These are phyloP conservation scores for Eristalinus aeneus DNA, from an alignment of 2,888 invertebrate genomes.

Conservation along the genomic window DNA sequence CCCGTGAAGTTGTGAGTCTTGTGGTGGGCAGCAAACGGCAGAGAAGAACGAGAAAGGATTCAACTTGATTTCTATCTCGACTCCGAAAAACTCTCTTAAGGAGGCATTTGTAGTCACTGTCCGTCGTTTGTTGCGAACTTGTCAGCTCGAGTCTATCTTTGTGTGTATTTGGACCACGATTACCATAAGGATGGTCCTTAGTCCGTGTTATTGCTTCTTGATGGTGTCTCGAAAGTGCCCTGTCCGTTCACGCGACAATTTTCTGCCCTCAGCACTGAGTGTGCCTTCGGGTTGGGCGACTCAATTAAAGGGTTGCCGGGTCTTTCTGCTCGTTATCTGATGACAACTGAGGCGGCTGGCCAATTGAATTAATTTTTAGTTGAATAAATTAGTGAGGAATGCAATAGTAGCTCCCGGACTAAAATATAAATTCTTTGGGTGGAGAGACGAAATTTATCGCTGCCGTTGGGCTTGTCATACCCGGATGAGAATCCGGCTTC, in stretches of 20 bases:
- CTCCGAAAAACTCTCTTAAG: slow-evolving; percentile 21
- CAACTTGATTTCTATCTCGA: slow-evolving; percentile 64
- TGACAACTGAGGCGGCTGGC: slow-evolving; percentile 49
- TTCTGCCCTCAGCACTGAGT: slow-evolving; percentile 4
- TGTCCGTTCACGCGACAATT: slow-evolving; percentile 10
- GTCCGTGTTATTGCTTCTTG: slow-evolving; percentile 69
- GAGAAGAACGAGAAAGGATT: slow-evolving; percentile 49
- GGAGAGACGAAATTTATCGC: slow-evolving; percentile 23
- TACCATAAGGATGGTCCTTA: slow-evolving; percentile 64
- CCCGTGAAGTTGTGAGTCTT: slow-evolving; percentile 18
- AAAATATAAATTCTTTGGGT: slow-evolving; percentile 58
- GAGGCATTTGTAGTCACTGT: slow-evolving; percentile 59
- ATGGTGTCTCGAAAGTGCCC: slow-evolving; percentile 60
- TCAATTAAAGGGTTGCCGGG: slow-evolving; percentile 46
- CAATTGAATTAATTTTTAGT: slow-evolving; percentile 70
- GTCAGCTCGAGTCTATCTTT: slow-evolving; percentile 8
- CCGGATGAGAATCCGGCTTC: background rate
- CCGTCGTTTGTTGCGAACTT: slow-evolving; percentile 48
- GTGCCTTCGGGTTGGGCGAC: slow-evolving; percentile 48
- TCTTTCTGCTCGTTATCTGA: slow-evolving; percentile 54
- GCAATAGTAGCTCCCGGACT: slow-evolving; percentile 60
- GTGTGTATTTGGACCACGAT: slow-evolving; percentile 25
- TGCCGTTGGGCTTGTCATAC: slow-evolving; percentile 31
- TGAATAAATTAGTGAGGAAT: slow-evolving; percentile 64
- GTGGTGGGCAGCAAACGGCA: slow-evolving; percentile 11